Evolutionary conservation across 2,888 invertebrate genomes (phyloP).

Genomic region (Hartigia nigra): DNA sequence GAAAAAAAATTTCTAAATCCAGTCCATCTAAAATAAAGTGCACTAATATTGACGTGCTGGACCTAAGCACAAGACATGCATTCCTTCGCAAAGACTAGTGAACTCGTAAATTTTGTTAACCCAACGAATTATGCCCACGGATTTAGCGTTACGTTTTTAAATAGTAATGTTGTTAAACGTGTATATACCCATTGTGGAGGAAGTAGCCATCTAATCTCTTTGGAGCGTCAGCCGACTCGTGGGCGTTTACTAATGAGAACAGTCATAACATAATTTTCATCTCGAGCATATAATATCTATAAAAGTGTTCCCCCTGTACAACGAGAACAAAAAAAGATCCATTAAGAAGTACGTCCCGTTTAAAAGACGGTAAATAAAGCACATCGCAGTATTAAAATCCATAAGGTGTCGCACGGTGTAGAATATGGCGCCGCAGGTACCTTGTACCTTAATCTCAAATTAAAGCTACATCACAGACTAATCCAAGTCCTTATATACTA

Average conservation of each 20-base stretch:
- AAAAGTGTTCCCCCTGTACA: neutral
- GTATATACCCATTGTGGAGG: neutral
- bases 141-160: neutral
- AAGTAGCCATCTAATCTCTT: neutral
- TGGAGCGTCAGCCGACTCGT: neutral
- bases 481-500: neutral
- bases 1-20: neutral
- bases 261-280: neutral
- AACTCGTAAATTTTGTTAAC: neutral
- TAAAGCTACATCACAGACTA: neutral
- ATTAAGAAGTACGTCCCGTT: neutral
- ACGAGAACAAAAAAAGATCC: neutral
- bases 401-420: neutral
- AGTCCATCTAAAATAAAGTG: neutral
- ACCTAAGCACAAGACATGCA: neutral
- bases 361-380: neutral
- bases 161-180: neutral
- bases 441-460: neutral
- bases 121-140: neutral
- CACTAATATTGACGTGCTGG: neutral
- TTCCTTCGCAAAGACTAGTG: neutral
- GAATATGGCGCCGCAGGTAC: neutral
- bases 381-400: neutral
- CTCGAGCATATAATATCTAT: neutral
- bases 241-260: neutral